Conservation (phyloP, 2,888 invertebrate genomes). For the Enoplolaimus lenunculus region DNA sequence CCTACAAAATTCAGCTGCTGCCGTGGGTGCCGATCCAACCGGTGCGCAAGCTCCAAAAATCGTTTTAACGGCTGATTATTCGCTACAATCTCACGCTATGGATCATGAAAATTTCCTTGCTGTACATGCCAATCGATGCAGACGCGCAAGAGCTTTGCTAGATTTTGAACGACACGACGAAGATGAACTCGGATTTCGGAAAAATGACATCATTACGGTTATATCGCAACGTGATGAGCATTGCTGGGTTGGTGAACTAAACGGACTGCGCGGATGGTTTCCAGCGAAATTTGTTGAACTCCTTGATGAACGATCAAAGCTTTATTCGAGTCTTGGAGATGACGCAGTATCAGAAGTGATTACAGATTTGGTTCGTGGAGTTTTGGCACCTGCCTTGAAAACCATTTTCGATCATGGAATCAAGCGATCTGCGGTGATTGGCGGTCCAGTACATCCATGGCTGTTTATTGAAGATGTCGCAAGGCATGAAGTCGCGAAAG, state of each 20-base stretch:
- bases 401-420: constrained; percentile 86
- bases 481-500: constrained; percentile 62
- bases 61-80: constrained; percentile 62
- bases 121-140: constrained; percentile 67
- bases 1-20: not conserved
- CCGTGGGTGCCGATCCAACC: not conserved
- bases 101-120: constrained; percentile 90
- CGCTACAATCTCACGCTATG: constrained; percentile 79
- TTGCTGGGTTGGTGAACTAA: constrained; percentile 48
- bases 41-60: not conserved
- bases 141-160: constrained; percentile 82
- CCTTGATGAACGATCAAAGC: constrained; percentile 79
- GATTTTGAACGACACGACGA: constrained; percentile 89
- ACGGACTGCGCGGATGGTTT: constrained; percentile 48
- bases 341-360: constrained; percentile 73
- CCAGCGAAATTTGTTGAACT: constrained; percentile 51
- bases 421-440: constrained; percentile 69
- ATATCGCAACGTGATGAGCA: constrained; percentile 46
- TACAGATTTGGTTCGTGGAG: constrained; percentile 21
- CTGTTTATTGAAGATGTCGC: constrained; percentile 73
- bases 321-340: constrained; percentile 57
- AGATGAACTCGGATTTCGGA: constrained; percentile 90
- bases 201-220: constrained; percentile 94
- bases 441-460: constrained; percentile 93
- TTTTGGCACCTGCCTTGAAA: constrained; percentile 74